Percentiles rank a stretch among this genome's conserved stretches.
Evolutionary conservation across 1,140 invertebrate species (phyloP).

Genomic region (Musca domestica): DNA sequence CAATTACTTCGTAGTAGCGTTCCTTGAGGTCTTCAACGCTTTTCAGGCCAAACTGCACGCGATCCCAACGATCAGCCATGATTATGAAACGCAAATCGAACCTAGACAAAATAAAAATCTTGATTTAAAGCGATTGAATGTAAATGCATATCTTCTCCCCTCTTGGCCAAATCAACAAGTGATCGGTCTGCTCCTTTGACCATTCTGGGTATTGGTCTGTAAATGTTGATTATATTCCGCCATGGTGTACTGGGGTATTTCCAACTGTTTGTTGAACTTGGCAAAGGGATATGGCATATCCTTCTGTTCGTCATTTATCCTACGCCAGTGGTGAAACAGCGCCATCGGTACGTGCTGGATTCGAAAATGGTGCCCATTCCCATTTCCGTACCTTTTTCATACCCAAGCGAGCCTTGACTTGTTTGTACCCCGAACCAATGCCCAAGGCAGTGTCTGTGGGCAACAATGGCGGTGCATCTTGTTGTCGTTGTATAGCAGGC

Average conservation of each 20-base stretch:
- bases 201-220: constrained; percentile 72
- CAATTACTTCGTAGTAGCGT: constrained; percentile 75
- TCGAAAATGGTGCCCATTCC: constrained; percentile 96
- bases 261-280: constrained; percentile 92
- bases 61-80: constrained; percentile 90
- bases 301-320: constrained; percentile 83
- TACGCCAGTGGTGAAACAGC: constrained; percentile 90
- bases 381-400: constrained; percentile 92
- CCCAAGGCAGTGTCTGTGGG: constrained; percentile 68
- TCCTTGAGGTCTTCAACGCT: constrained; percentile 96
- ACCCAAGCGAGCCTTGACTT: constrained; percentile 90
- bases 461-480: constrained; percentile 80
- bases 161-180: constrained; percentile 84
- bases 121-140: no score
- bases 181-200: constrained; percentile 92
- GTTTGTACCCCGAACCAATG: constrained; percentile 83
- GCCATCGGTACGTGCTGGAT: constrained; percentile 89
- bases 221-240: constrained; percentile 89
- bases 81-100: constrained; percentile 94
- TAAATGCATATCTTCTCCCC: constrained; percentile 32
- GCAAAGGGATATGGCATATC: constrained; percentile 91
- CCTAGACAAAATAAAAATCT: constrained; percentile 44
- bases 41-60: constrained; percentile 67
- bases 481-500: constrained; percentile 93
- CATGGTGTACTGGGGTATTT: constrained; percentile 86